phyloP scores from a whole-genome alignment of 2,113 vertebrate species.

The Penelope pileata region DNA sequence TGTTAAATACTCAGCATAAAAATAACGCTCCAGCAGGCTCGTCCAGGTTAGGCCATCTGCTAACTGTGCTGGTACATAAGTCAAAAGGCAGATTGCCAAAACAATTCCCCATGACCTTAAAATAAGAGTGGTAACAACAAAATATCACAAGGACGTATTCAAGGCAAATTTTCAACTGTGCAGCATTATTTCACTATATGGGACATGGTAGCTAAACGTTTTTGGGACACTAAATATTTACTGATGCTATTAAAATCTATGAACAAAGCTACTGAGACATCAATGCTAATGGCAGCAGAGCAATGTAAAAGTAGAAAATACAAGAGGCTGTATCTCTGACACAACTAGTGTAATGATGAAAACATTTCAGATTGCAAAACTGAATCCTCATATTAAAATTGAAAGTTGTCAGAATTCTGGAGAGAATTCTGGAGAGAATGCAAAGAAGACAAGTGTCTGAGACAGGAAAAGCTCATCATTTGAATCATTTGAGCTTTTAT shows the following conservation, averaged over 20 bases:
- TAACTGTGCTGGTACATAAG: slow-evolving; percentile 3
- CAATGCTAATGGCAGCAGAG: not conserved
- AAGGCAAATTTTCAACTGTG: not conserved
- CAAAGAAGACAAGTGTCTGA: not conserved
- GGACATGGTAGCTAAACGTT: not conserved
- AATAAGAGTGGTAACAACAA: not conserved
- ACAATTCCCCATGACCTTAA: not conserved
- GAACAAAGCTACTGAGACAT: not conserved
- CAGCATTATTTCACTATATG: not conserved
- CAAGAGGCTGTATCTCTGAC: not conserved
- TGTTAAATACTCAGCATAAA: slow-evolving; percentile 26
- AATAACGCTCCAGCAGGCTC: not conserved
- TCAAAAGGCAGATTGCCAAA: slow-evolving; percentile 37
- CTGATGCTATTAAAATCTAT: not conserved
- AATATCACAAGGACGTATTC: not conserved
- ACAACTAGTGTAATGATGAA: not conserved
- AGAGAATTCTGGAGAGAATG: no score
- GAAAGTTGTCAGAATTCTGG: not conserved
- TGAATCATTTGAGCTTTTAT: not conserved
- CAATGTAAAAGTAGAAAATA: not conserved
- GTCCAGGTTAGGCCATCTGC: slow-evolving; percentile 47
- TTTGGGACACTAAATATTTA: not conserved
- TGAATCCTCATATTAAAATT: not conserved
- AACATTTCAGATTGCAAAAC: not conserved
- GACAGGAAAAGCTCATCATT: not conserved